These are phyloP conservation scores for Cardiocondyla obscurior DNA, from an alignment of 1,140 invertebrate species.

Conservation along the genomic window DNA sequence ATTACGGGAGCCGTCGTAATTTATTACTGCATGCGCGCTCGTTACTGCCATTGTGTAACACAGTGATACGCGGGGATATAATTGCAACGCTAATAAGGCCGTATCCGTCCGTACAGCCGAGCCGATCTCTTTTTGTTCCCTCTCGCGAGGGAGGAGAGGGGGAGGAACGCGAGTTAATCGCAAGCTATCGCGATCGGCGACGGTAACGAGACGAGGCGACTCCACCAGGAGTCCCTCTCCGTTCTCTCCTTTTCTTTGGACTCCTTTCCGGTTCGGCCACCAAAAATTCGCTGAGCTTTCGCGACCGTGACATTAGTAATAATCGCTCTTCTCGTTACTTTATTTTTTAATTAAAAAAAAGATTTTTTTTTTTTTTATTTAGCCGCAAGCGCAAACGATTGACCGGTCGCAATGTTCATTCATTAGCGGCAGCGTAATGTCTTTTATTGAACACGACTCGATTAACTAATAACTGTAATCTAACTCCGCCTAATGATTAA, in stretches of 20 bases:
- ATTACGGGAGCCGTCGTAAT: constrained; percentile 72
- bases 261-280: too few relatives aligned
- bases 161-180: too few relatives aligned
- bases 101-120: neutral
- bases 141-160: neutral
- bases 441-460: constrained; percentile 45
- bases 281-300: constrained; percentile 17
- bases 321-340: neutral
- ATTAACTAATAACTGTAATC: constrained; percentile 58
- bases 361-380: neutral
- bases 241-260: too few relatives aligned
- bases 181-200: constrained; percentile 45
- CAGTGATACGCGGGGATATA: constrained; percentile 65
- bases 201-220: neutral
- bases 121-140: neutral
- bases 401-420: constrained; percentile 39
- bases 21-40: constrained; percentile 66
- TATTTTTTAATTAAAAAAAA: too few relatives aligned
- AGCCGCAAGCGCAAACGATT: neutral
- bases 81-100: constrained; percentile 68
- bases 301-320: neutral
- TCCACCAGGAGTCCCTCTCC: too few relatives aligned
- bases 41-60: constrained; percentile 72
- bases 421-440: constrained; percentile 43
- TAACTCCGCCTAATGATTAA: constrained; percentile 54